Evolutionary conservation across 2,888 invertebrate genomes (phyloP), one percentile per base, ranked within the genome.

Genomic region (Chalcosyrphus nemorum): DNA sequence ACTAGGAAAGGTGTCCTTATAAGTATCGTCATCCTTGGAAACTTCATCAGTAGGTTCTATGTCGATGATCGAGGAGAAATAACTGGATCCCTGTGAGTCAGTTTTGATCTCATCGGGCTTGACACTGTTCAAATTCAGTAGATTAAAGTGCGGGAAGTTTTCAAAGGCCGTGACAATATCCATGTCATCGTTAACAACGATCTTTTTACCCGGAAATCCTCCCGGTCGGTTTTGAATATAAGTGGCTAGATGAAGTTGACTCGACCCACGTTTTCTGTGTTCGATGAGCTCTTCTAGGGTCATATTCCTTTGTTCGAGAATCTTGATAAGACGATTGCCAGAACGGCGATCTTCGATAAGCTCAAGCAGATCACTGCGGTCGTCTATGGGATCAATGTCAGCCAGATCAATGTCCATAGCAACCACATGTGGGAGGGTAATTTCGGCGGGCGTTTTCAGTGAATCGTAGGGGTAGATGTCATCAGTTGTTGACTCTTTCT

Each of bases 231-330:
- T 89, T 27, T 88, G 89, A 86, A 95, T 94, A 86, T 96, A 95
- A 87, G 96, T 95, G 0, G 96, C 95, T 77, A 96, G 90, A 88
- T 96, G 96, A n/a, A 95, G 92, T 88, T 95, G 95, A 89, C 96
- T 96, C 0, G 96, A 96, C 45, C 96, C 96, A 71, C 96, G 93
- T 90, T 96, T 95, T 86, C 96, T 93, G 87, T 95, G 94, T 84
- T 95, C 94, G 5, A 96, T 94, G 80, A 96, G 90, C 90, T 96
- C 95, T 78, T 94, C 94, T 61, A 96, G 89, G 2, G 96, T 96
- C 96, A 96, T 96, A 88, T 96, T 96, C 87, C 96, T 92, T 78
- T 94, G 94, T 87, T 93, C 93, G 3, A 97, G 92, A 86, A 96
- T 94, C 88, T 93, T 94, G n/a, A 95, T 94, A 50, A 97, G 90